These are phyloP conservation scores for Gymnoscopelus braueri DNA, from an alignment of 2,797 vertebrate species.

Conservation along the genomic window DNA sequence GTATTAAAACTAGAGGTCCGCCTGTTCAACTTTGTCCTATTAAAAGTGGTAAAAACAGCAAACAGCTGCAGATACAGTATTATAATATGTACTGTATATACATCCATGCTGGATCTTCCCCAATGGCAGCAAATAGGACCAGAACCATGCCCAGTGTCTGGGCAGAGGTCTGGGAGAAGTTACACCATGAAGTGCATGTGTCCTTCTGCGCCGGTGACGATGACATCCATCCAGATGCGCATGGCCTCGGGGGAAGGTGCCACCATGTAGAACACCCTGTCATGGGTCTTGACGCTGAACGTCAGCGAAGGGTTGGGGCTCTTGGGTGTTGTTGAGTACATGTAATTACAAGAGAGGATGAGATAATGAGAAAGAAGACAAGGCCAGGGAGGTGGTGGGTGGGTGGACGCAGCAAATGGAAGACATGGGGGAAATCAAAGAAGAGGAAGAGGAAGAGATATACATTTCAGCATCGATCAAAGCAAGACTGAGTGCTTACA, in stretches of 20 bases:
- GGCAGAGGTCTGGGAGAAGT: not conserved
- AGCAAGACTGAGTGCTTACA: too few relatives aligned
- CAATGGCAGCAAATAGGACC: not conserved
- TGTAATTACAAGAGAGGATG: slow-evolving; percentile 7
- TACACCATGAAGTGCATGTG: slow-evolving; percentile 96
- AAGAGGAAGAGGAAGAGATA: not conserved
- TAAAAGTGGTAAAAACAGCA: not conserved
- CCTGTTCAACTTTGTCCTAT: not conserved
- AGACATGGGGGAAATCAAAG: not conserved
- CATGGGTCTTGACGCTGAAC: slow-evolving; percentile 86
- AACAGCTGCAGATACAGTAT: not conserved
- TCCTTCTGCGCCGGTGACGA: slow-evolving; percentile 95
- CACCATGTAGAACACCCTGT: slow-evolving; percentile 98
- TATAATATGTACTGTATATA: too few relatives aligned
- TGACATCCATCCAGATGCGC: slow-evolving; percentile 99
- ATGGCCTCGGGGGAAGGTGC: slow-evolving; percentile 95
- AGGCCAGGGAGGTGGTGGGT: not conserved
- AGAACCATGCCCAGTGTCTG: slow-evolving; percentile 2
- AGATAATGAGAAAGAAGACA: not conserved
- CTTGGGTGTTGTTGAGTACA: slow-evolving; percentile 3
- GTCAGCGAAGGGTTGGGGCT: not conserved
- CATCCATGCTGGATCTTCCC: not conserved
- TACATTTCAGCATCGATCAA: not conserved
- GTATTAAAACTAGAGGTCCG: not conserved
- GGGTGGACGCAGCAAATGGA: not conserved